Conservation (phyloP, 2,113 vertebrate genomes). For the Phalacrocorax aristotelis region DNA sequence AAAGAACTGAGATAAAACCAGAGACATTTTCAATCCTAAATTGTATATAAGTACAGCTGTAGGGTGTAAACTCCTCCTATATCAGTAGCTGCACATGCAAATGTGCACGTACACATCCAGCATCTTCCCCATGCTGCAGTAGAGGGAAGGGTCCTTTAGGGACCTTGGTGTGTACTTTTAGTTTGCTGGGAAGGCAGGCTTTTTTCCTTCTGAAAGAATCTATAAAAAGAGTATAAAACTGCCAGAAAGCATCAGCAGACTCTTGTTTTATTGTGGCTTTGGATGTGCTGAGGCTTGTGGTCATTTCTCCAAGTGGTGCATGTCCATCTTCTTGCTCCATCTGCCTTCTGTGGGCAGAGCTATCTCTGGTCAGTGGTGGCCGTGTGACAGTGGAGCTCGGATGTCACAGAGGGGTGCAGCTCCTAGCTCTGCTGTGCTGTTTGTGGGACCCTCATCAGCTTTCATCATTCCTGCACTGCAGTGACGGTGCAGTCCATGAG, state of each 20-base stretch:
- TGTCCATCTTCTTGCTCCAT: not conserved
- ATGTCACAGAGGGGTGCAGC: not conserved
- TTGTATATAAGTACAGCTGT: not conserved
- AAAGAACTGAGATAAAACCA: not conserved
- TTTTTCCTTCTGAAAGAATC: not conserved
- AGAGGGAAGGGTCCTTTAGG: not conserved
- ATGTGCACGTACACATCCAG: rapidly evolving
- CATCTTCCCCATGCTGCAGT: rapidly evolving
- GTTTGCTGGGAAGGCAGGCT: not conserved
- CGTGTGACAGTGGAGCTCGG: rapidly evolving
- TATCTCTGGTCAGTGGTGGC: not conserved
- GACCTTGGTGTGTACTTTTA: not conserved
- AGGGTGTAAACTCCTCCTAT: not conserved
- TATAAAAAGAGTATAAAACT: not conserved
- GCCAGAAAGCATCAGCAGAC: not conserved
- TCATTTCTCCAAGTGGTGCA: not conserved
- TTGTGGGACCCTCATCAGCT: not conserved
- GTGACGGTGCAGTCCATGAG: not conserved
- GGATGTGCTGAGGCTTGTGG: not conserved
- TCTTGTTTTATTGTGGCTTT: not conserved
- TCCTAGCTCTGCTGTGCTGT: not conserved
- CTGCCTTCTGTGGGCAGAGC: not conserved
- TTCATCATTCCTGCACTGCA: rapidly evolving
- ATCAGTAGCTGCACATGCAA: not conserved
- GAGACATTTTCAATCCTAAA: not conserved